These are phyloP conservation scores for Aphaenogaster rudis DNA, from an alignment of 1,140 invertebrate species.

Conservation along the genomic window DNA sequence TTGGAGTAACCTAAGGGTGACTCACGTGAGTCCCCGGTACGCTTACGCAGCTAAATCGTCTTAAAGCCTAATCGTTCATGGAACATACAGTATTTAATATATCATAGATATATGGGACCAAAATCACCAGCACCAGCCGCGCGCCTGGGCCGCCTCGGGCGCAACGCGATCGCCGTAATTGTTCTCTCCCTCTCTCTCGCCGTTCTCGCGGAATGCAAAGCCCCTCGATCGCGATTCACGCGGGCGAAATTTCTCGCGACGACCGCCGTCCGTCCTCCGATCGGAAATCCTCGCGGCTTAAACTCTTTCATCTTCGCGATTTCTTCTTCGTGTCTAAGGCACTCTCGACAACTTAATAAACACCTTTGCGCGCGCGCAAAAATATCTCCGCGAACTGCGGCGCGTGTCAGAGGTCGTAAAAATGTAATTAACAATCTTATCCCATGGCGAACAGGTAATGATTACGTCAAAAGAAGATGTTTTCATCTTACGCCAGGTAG, in stretches of 20 bases:
- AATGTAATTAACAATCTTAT: conserved; percentile 11
- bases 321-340: conserved; percentile 52
- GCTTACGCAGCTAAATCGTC: conserved; percentile 66
- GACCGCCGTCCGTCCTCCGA: neutral
- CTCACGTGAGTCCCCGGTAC: conserved; percentile 81
- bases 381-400: conserved; percentile 28
- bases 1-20: conserved; percentile 73
- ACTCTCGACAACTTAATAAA: conserved; percentile 49
- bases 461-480: conserved; percentile 8
- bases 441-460: neutral
- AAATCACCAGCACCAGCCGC: conserved; percentile 90
- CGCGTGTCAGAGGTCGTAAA: conserved; percentile 23
- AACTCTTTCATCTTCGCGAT: conserved; percentile 55
- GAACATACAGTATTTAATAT: conserved; percentile 96
- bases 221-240: conserved; percentile 7
- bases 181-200: neutral
- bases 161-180: conserved; percentile 60
- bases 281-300: conserved; percentile 5
- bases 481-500: neutral
- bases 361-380: neutral
- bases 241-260: conserved; percentile 53
- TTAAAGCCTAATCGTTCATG: conserved; percentile 91
- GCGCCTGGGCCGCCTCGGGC: conserved; percentile 65
- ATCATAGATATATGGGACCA: conserved; percentile 98
- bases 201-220: neutral